A percentile compares a stretch with the other conserved stretches of the same genome.
Conservation (phyloP, 2,797 vertebrate genomes). For the Sparidentex hasta region DNA sequence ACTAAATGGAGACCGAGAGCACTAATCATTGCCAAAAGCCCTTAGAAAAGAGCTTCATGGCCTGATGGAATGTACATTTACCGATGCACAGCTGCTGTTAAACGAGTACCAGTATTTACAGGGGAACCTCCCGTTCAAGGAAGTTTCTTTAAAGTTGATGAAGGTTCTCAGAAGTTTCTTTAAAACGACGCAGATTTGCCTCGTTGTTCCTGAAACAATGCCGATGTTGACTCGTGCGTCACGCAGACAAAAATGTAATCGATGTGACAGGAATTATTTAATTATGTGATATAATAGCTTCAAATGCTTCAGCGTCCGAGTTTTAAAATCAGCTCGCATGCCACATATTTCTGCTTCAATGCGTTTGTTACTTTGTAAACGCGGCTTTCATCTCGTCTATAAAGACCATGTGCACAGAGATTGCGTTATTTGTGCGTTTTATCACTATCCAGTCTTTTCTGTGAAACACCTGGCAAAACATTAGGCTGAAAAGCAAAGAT, state of each 20-base stretch:
- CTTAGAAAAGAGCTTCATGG: slow-evolving; percentile 28
- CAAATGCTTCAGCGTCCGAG: slow-evolving; percentile 1
- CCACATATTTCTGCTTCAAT: not conserved
- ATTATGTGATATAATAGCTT: not conserved
- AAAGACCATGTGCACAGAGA: not conserved
- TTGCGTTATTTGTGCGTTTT: not conserved
- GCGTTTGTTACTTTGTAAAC: too few species aligned
- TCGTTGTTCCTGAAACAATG: slow-evolving; percentile 4
- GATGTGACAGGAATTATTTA: not conserved
- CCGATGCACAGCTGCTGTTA: slow-evolving; percentile 21
- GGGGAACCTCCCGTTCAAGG: not conserved
- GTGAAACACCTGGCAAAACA: not conserved
- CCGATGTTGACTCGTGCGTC: not conserved
- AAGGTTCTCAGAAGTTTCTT: slow-evolving; percentile 1
- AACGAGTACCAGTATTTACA: slow-evolving; percentile 7
- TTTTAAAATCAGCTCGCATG: not conserved
- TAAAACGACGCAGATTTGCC: not conserved
- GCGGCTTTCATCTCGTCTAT: too few species aligned
- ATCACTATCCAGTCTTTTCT: not conserved
- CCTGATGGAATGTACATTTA: slow-evolving; percentile 40
- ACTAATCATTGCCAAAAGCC: slow-evolving; percentile 34
- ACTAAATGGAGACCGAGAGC: slow-evolving; percentile 64
- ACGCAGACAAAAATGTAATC: slow-evolving; percentile 8
- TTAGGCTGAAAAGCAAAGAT: not conserved
- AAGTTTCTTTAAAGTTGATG: not conserved